Evolutionary conservation across 2,797 vertebrate species (phyloP).

Genomic region (Poecilia gillii): DNA sequence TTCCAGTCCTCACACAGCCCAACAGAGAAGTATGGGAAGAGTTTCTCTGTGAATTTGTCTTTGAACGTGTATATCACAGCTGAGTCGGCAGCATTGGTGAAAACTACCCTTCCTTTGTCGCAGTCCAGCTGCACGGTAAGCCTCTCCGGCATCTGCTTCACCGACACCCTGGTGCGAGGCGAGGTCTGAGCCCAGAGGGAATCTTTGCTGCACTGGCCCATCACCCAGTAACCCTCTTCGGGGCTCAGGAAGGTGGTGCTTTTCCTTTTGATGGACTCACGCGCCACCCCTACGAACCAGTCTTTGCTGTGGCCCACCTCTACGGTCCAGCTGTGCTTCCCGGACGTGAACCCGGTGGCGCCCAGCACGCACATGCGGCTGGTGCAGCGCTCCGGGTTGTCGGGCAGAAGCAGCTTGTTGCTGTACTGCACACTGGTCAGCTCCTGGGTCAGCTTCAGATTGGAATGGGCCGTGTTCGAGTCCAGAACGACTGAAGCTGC

Average conservation of each 20-base stretch:
- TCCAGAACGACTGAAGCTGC: constrained; percentile 70
- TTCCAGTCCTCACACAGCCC: constrained; percentile 55
- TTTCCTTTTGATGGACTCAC: constrained; percentile 73
- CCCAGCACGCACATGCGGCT: constrained; percentile 70
- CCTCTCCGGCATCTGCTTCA: constrained; percentile 64
- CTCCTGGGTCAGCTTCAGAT: constrained; percentile 68
- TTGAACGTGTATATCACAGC: constrained; percentile 69
- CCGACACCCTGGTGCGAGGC: constrained; percentile 47
- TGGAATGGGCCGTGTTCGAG: constrained; percentile 77
- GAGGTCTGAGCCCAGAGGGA: constrained; percentile 70
- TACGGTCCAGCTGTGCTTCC: constrained; percentile 75
- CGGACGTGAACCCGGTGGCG: constrained; percentile 60
- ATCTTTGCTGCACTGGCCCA: constrained; percentile 56
- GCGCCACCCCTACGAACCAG: constrained; percentile 74
- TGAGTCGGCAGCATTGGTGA: constrained; percentile 55
- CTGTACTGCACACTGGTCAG: constrained; percentile 64
- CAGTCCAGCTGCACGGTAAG: constrained; percentile 76
- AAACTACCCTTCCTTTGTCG: constrained; percentile 73
- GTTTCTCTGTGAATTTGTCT: constrained; percentile 70
- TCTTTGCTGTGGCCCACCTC: constrained; percentile 64
- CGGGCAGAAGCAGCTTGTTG: constrained; percentile 50
- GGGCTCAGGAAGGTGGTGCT: constrained; percentile 64
- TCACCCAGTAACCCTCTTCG: constrained; percentile 76
- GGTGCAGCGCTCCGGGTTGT: constrained; percentile 73
- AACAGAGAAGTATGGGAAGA: constrained; percentile 73